phyloP scores from a whole-genome alignment of 1,140 invertebrate genomes.

The Halesus radiatus region DNA sequence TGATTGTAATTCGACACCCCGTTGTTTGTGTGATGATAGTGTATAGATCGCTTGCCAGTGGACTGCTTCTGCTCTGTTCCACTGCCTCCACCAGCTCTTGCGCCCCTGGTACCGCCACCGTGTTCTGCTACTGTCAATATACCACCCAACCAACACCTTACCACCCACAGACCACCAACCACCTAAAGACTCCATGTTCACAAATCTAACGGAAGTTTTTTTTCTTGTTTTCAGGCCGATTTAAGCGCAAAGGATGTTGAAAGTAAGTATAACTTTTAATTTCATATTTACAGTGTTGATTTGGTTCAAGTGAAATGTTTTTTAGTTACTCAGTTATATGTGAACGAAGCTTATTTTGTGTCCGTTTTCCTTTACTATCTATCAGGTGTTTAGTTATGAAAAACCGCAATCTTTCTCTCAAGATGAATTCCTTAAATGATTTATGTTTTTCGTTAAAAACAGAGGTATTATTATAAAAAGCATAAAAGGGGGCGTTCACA shows the following conservation, averaged over 20 bases:
- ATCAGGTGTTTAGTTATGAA: too few relatives aligned
- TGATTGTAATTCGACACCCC: slow-evolving; percentile 60
- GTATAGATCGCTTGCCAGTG: slow-evolving; percentile 1
- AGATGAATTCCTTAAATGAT: too few relatives aligned
- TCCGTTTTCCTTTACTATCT: too few relatives aligned
- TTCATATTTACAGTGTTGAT: slow-evolving; percentile 37
- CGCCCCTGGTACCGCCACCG: neutral
- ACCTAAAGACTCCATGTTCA: neutral
- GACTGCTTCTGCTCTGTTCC: neutral
- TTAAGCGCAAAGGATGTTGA: slow-evolving; percentile 80
- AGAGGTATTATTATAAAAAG: too few relatives aligned
- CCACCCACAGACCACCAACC: neutral
- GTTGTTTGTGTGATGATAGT: slow-evolving; percentile 50
- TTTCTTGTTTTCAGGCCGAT: slow-evolving; percentile 75
- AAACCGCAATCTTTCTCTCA: too few relatives aligned
- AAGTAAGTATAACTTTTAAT: slow-evolving; percentile 73
- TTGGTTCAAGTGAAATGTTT: slow-evolving; percentile 4
- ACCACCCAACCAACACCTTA: neutral
- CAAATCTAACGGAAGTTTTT: slow-evolving; percentile 49
- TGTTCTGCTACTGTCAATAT: neutral
- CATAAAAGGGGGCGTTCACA: too few relatives aligned
- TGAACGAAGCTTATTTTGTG: too few relatives aligned
- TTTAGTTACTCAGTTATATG: too few relatives aligned
- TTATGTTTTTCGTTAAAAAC: too few relatives aligned
- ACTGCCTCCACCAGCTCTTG: neutral